phyloP scores from a whole-genome alignment of 2,113 vertebrate genomes.

The Connochaetes taurinus region DNA sequence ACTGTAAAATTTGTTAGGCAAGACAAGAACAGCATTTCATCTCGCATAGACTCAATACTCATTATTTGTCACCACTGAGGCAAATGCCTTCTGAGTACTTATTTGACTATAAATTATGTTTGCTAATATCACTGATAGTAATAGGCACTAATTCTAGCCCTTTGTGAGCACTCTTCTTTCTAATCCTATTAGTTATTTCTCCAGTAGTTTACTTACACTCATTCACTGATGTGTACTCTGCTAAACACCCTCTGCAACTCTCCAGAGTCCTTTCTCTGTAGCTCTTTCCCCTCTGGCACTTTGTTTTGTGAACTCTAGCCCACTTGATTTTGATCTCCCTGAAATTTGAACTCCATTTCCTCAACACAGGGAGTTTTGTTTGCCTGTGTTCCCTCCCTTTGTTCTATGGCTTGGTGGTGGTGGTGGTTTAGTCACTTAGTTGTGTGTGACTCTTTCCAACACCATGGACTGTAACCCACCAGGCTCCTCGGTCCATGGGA shows the following conservation, averaged over 20 bases:
- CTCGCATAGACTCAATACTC: neutral
- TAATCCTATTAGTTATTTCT: neutral
- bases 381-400: neutral
- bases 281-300: neutral
- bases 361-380: neutral
- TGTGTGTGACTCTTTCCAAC: neutral
- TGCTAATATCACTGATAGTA: neutral
- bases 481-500: neutral
- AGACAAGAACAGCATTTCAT: neutral
- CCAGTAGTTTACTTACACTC: neutral
- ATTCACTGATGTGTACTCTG: neutral
- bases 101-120: neutral
- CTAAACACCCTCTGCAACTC: neutral
- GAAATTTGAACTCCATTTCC: neutral
- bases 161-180: neutral
- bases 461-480: neutral
- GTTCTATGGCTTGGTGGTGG: neutral
- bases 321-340: neutral
- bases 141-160: neutral
- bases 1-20: neutral
- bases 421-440: neutral
- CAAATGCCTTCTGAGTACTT: neutral
- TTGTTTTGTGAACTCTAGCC: neutral
- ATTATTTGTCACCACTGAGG: neutral
- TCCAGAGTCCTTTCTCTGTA: neutral